phyloP scores from a whole-genome alignment of 2,797 vertebrate genomes.

The Channa striata region DNA sequence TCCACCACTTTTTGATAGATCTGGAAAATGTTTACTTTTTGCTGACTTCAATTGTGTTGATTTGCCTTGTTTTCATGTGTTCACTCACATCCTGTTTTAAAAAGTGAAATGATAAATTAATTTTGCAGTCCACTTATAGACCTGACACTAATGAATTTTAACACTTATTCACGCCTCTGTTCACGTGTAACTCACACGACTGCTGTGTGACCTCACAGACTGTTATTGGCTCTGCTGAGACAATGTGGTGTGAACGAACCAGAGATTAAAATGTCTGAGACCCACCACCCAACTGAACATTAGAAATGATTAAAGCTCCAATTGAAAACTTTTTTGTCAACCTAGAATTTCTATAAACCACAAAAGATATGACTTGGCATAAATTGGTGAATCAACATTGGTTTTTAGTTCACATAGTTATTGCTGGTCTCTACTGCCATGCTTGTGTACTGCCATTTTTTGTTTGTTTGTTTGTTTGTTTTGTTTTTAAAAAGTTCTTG shows the following conservation, averaged over 20 bases:
- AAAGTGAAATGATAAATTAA: too few relatives aligned
- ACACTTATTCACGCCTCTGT: conserved; percentile 26
- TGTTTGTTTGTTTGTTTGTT: too few relatives aligned
- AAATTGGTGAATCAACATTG: too few relatives aligned
- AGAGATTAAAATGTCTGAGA: conserved; percentile 3
- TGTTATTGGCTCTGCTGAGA: neutral
- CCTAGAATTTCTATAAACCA: too few relatives aligned
- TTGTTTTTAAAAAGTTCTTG: too few relatives aligned
- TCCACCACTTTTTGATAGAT: too few relatives aligned
- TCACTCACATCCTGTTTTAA: neutral
- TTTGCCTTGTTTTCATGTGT: neutral
- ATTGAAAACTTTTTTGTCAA: too few relatives aligned
- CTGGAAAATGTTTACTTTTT: too few relatives aligned
- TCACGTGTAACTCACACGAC: conserved; percentile 9
- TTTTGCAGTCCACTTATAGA: neutral
- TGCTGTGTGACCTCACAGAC: conserved; percentile 15
- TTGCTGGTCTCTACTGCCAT: too few relatives aligned
- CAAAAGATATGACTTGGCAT: too few relatives aligned
- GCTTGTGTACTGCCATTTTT: too few relatives aligned
- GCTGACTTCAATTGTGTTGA: neutral
- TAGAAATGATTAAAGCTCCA: neutral
- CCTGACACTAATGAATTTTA: conserved; percentile 18
- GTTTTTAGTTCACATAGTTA: too few relatives aligned
- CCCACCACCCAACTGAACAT: neutral
- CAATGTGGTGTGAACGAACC: neutral